Evolutionary conservation across 2,888 invertebrate species (phyloP), one percentile per base, ranked within the genome.

Genomic region (Drymonia ruficornis): DNA sequence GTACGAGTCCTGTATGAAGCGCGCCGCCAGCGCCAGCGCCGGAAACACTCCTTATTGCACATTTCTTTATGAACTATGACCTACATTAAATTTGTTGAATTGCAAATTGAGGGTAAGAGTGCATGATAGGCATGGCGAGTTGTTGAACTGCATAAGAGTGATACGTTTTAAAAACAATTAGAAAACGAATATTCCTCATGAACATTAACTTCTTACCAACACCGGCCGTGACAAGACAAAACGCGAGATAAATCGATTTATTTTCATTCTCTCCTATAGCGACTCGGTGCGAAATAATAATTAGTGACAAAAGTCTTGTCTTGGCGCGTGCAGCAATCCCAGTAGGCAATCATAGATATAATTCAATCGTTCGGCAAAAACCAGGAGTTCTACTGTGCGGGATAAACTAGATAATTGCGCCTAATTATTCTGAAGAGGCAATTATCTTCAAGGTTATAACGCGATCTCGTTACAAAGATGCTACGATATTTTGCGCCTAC

Each of bases 1-100:
- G 76, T 76, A 79, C 68, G 77, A 75, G 77, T 78, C 78, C 78
- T 79, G 77, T 63, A 65, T 71, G 71, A 61, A 62, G 65, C 60
- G 56, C 60, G 58, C 59, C 56, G 67, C 61, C 57, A 55, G 50
- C 56, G 67, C 61, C 57, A 55, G 50, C 52, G 56, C 53, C 50
- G 61, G 55, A 57, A 66, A 65, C 63, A 55, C 54, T 60, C 57
- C 65, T 65, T 70, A 65, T 53, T 62, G 47, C 58, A 67, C 58
- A 62, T 72, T 69, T 70, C 65, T 58, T 50, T 59, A 67, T 64
- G 62, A 69, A 65, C 61, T 49, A 58, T 65, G 72, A 74, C 74
- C 78, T 71, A 75, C 54, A 72, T 72, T 64, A 67, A 66, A 68
- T 62, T 55, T 58, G 57, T 55, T 31, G 40, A 55, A 56, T 53